Base-by-base conservation (phyloP, 2,113 vertebrate genomes). In the Kryptolebias marmoratus region DNA sequence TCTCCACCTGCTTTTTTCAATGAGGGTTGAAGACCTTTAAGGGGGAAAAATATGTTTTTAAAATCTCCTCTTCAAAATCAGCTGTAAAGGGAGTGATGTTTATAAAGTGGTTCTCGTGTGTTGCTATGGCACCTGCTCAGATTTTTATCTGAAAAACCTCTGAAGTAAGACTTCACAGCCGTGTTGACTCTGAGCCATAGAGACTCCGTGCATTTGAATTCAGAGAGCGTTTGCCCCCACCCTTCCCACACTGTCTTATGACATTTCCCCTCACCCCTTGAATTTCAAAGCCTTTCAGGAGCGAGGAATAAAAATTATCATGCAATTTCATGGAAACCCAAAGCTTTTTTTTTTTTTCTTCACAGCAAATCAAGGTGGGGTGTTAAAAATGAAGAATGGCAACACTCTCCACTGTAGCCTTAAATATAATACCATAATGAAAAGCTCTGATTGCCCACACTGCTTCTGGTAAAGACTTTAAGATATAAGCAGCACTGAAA, bases 391-490 rank as follows among this genome's bases (percentile, higher is more conserved):
- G 74, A 80, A 73, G 65, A 82, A 64, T 65, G 60, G 28, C 65
- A 59, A 65, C 32, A 70, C 65, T 57, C 32, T 80, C 63, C 11
- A 2, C 63, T 60, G 75, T 87, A 87, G 84, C 84, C 83, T 85
- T 84, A 90, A 89, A 87, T 82, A 86, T 85, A 65, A 79, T 76
- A 80, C 71, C 27, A 55, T 88, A 89, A 89, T 91, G 88, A 90
- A 89, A 81, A 81, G 72, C 85, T 88, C 73, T 90, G 81, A 89
- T 89, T 91, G 82, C 85, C 47, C 52, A 44, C 73, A 0, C 1
- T 42, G 72, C 85, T 81, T n/a, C 1, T 27, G 39, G 59, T 81
- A 75, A 83, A 77, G 73, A 75, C 60, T 67, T 73, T 53, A 2
- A 73, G 70, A 77, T 86, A 83, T 76, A 88, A 73, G 79, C 68